phyloP scores from a whole-genome alignment of 2,888 invertebrate species.

The Andricus curvator region DNA sequence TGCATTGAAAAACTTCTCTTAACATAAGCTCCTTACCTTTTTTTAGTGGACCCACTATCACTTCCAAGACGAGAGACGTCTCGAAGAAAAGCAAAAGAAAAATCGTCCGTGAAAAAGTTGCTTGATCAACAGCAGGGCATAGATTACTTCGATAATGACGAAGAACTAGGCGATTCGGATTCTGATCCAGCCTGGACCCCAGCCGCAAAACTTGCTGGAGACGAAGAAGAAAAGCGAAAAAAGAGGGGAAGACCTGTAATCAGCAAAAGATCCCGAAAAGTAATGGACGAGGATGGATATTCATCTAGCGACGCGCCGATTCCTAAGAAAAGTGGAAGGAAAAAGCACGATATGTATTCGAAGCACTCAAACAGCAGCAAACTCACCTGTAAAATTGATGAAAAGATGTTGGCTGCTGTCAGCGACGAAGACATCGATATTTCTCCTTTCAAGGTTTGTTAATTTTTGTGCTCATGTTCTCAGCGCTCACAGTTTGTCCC shows the following conservation, averaged over 20 bases:
- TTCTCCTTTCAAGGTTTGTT: conserved; percentile 73
- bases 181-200: conserved; percentile 90
- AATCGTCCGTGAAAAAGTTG: conserved; percentile 80
- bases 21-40: neutral
- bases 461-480: neutral
- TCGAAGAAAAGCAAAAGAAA: conserved; percentile 85
- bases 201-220: conserved; percentile 79
- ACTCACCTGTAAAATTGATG: conserved; percentile 71
- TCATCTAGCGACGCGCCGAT: conserved; percentile 77
- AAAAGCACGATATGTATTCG: conserved; percentile 66
- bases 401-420: conserved; percentile 70
- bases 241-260: conserved; percentile 74
- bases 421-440: conserved; percentile 75
- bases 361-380: conserved; percentile 62
- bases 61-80: conserved; percentile 82
- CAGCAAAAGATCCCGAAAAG: conserved; percentile 66
- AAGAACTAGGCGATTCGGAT: conserved; percentile 84
- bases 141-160: conserved; percentile 78
- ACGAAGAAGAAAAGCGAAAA: conserved; percentile 75
- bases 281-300: conserved; percentile 82
- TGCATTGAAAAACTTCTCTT: neutral
- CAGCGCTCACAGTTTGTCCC: too few relatives aligned
- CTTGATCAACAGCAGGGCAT: conserved; percentile 75
- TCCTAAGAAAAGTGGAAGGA: conserved; percentile 77
- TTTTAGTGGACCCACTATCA: conserved; percentile 72